A percentile compares a stretch with the other conserved stretches of the same genome.
Evolutionary conservation across 2,113 vertebrate species (phyloP).

Genomic region (Mormoops blainvillei): DNA sequence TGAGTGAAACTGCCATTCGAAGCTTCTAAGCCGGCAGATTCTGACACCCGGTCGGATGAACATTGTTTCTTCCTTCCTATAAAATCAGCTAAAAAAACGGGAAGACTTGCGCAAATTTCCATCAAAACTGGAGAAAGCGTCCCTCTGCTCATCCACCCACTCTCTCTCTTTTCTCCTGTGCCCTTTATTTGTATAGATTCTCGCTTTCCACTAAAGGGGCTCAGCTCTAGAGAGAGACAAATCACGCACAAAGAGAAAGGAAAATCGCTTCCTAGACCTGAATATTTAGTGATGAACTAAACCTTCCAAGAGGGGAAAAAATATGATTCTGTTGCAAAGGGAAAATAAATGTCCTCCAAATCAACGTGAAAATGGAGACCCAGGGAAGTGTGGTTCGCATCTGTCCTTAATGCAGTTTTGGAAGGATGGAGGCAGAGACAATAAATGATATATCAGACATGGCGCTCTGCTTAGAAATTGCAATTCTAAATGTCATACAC

Average conservation of each 20-base stretch:
- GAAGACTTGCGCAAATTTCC: conserved; percentile 57
- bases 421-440: conserved; percentile 61
- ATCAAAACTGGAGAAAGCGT: conserved; percentile 27
- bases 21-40: conserved; percentile 44
- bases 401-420: conserved; percentile 61
- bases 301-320: conserved; percentile 49
- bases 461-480: conserved; percentile 60
- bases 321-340: conserved; percentile 65
- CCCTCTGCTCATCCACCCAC: not conserved
- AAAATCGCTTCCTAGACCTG: conserved; percentile 68
- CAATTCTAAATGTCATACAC: conserved; percentile 61
- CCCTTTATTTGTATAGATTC: conserved; percentile 59
- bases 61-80: conserved; percentile 49
- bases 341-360: conserved; percentile 70
- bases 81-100: conserved; percentile 56
- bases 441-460: conserved; percentile 61
- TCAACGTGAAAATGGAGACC: conserved; percentile 69
- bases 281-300: conserved; percentile 74
- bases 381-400: conserved; percentile 58
- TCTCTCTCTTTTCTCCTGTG: conserved; percentile 8
- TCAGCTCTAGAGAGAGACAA: conserved; percentile 67
- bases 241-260: conserved; percentile 64
- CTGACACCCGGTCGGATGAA: conserved; percentile 22
- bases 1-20: conserved; percentile 37
- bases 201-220: conserved; percentile 43